Percentiles rank a stretch among this genome's conserved stretches.
Conservation (phyloP, 2,113 vertebrate species). For the Lucifuga dentata region DNA sequence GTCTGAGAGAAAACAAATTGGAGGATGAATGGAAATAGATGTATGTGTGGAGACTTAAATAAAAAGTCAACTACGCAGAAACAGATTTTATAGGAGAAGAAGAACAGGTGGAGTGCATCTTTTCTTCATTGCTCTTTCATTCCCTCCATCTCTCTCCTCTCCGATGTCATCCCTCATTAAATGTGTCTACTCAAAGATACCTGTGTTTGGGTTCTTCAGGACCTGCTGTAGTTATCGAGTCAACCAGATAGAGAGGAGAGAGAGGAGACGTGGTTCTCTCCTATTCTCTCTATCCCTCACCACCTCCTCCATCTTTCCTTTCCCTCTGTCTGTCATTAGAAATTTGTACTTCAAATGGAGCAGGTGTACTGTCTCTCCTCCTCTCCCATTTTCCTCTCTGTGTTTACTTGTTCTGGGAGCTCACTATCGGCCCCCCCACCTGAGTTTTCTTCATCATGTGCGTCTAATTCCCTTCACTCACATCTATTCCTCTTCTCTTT, state of each 20-base stretch:
- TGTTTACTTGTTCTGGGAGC: constrained; percentile 53
- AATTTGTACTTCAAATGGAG: constrained; percentile 38
- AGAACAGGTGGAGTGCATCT: neutral
- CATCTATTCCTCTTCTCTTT: neutral
- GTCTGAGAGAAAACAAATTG: neutral
- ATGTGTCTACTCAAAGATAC: constrained; percentile 36
- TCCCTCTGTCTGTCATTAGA: constrained; percentile 47
- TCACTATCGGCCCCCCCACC: constrained; percentile 24
- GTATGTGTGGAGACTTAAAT: neutral
- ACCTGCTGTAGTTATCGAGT: constrained; percentile 42
- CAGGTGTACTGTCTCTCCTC: constrained; percentile 37
- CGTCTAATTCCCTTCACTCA: too few species aligned
- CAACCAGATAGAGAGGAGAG: constrained; percentile 14
- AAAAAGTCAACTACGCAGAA: neutral
- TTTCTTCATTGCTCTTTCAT: neutral
- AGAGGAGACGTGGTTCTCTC: constrained; percentile 13
- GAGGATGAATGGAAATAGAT: neutral
- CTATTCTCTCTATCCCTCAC: constrained; percentile 33
- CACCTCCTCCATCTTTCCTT: constrained; percentile 21
- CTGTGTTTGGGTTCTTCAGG: constrained; percentile 45
- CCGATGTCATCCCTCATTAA: constrained; percentile 35
- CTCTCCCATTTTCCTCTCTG: constrained; percentile 21
- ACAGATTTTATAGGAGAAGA: neutral
- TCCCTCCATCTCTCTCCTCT: constrained; percentile 13
- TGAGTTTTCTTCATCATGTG: too few species aligned